Conservation (phyloP, 2,113 vertebrate species). For the Stictonetta naevosa region DNA sequence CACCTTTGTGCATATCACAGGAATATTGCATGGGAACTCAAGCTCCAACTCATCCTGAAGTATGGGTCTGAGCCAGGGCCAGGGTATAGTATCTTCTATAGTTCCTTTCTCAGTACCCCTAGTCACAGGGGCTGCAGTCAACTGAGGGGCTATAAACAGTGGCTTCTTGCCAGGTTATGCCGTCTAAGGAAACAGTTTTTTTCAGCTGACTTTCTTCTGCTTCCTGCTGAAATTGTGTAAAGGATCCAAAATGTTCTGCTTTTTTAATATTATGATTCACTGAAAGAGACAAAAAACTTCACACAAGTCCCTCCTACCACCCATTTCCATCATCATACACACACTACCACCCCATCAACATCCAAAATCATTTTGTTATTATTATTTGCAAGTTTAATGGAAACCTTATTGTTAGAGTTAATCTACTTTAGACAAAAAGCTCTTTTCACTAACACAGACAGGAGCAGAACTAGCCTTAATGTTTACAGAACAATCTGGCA, state of each 20-base stretch:
- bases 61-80: neutral
- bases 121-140: neutral
- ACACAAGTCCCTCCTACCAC: neutral
- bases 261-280: neutral
- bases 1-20: neutral
- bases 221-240: neutral
- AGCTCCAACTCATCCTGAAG: neutral
- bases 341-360: accelerated
- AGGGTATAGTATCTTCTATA: accelerated
- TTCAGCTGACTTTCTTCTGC: neutral
- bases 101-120: accelerated
- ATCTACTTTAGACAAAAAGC: neutral
- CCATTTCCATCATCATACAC: neutral
- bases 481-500: neutral
- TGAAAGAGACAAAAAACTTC: neutral
- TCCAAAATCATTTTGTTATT: neutral
- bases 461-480: neutral
- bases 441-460: neutral
- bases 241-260: neutral
- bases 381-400: neutral
- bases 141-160: neutral
- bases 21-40: neutral
- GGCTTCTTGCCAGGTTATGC: neutral
- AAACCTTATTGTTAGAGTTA: neutral
- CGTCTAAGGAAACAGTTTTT: neutral